Evolutionary conservation across 2,888 invertebrate genomes (phyloP), one percentile per base, ranked within the genome.

Genomic region (Stegophylla sp.): DNA sequence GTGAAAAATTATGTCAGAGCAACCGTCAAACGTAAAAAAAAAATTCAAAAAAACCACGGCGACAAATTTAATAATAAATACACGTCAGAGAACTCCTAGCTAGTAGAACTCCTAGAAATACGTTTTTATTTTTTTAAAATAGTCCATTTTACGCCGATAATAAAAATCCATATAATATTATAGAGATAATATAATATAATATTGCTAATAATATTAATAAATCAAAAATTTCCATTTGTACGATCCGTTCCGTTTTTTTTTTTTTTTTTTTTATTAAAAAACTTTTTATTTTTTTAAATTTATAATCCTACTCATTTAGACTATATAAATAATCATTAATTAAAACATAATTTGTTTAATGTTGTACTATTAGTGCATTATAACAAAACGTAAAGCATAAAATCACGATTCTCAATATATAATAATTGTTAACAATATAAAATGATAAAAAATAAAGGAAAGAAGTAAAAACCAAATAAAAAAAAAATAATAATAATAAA

Each of bases 341-440:
- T 79, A 79, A 79, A 79, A 79, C 79, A 79, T 71, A 77, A 79
- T 79, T 79, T 71, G 79, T 79, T 79, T 79, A 79, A 71, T 79
- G 79, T 79, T 79, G 79, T 79, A 79, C 79, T 79, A 79, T 79
- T 79, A 79, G 79, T 79, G 79, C 79, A 71, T 79, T 48, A 79
- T 79, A 79, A 79, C 71, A 61, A 61, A 79, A 79, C 71, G 61
- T 71, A 79, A 79, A 79, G 79, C 79, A 71, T 71, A 71, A 79
- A 79, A 79, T 71, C 79, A 71, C 79, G 79, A 71, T 79, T 69
- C 28, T 59, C 26, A 71, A 76, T 66, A 76, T 69, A 64, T 75
- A 43, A 26, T 26, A 59, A 53, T 66, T n/a, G 43, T 79, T 79
- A 79, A 79, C 79, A 71, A 79, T 79, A 79, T 79, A 71, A 71